Percentiles rank a stretch among this genome's conserved stretches.
Conservation (phyloP, 1,140 invertebrate genomes). For the Pogonus chalceus region DNA sequence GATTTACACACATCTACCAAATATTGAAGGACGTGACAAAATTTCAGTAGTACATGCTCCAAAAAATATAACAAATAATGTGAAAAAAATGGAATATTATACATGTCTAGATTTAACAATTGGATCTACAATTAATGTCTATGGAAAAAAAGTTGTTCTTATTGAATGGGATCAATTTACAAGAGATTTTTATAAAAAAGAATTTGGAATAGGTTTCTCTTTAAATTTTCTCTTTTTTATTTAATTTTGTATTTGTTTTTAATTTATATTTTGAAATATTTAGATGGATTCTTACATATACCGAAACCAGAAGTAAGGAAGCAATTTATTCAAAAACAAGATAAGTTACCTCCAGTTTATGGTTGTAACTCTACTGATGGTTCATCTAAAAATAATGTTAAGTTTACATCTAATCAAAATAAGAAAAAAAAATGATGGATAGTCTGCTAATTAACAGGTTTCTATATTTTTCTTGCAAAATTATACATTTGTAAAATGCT, state of each 20-base stretch:
- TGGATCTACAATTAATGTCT: slow-evolving; percentile 68
- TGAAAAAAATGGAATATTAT: slow-evolving; percentile 48
- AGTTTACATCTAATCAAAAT: too few species aligned
- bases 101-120: slow-evolving; percentile 60
- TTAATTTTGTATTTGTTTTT: neutral
- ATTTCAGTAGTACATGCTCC: slow-evolving; percentile 58
- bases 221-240: too few species aligned
- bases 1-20: slow-evolving; percentile 38
- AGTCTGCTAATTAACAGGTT: too few species aligned
- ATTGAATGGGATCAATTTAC: slow-evolving; percentile 82
- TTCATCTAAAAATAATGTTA: too few species aligned
- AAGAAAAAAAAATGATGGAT: too few species aligned
- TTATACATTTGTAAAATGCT: too few species aligned
- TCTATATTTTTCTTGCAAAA: too few species aligned
- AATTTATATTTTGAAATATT: too few species aligned
- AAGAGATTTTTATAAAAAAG: slow-evolving; percentile 71
- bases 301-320: slow-evolving; percentile 37
- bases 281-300: slow-evolving; percentile 50
- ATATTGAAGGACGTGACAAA: slow-evolving; percentile 44
- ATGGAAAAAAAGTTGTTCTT: slow-evolving; percentile 67
- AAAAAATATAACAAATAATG: slow-evolving; percentile 47
- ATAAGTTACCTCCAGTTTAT: too few species aligned
- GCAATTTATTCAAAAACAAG: too few species aligned
- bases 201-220: slow-evolving; percentile 20
- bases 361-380: too few species aligned